Base-by-base conservation (phyloP, 2,797 vertebrate species). In the Podarcis siculus region DNA sequence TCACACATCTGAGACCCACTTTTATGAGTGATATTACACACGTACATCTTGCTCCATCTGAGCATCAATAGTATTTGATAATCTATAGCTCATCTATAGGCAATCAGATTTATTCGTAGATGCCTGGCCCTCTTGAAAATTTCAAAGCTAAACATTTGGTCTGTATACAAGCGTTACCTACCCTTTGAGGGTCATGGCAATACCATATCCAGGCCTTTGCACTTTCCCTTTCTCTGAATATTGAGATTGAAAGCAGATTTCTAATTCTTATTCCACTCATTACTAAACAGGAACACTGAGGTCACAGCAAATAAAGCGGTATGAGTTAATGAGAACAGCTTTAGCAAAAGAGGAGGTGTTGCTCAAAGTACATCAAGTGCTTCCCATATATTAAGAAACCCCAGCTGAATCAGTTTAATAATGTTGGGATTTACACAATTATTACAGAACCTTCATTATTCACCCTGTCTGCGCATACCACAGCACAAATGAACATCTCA, bases 401-500 rank as follows among this genome's bases (percentile, higher is more conserved):
- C 96, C 97, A 96, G 96, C 93, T 96, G 97, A 97, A 97, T 97
- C 91, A 82, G 96, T 97, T 97, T 97, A 97, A 97, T 98, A 97
- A 98, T 97, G 97, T 97, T 97, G 96, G 97, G 97, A 98, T 97
- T 98, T 97, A 97, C 96, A 97, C 97, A 96, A 97, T 97, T 97
- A 97, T 97, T 97, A 97, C 96, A 94, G 96, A 97, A 95, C 95
- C 96, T 97, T 97, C 97, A 97, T 97, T 97, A 97, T 96, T 97
- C 97, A 97, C 95, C 93, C 96, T 94, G 96, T 89, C 97, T 96
- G 95, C 91, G 88, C 96, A 96, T 96, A 96, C 91, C 95, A 94
- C 94, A 95, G 96, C 96, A 96, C 95, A 97, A 97, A 97, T 97
- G 96, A 97, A 97, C 96, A 96, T 97, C 97, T 97, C 96, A 97